Conservation (phyloP, 2,888 invertebrate species). For the Caenorhabditis zanzibari region DNA sequence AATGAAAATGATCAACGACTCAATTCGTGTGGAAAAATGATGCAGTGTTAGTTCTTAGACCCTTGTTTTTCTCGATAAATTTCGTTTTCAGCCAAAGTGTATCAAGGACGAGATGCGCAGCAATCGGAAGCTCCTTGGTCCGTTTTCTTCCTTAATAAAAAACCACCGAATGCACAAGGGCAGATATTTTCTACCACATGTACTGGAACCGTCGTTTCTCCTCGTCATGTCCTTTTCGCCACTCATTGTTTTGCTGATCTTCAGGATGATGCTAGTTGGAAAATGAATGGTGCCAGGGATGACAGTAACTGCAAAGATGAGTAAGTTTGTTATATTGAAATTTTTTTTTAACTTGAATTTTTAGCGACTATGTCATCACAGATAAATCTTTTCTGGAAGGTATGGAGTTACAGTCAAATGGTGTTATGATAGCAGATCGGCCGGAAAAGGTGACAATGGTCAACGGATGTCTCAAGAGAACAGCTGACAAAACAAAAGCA, state of each 20-base stretch:
- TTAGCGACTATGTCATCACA: constrained; percentile 11
- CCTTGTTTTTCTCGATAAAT: neutral
- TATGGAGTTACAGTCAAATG: neutral
- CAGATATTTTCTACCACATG: neutral
- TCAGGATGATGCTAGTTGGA: neutral
- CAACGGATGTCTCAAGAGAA: constrained; percentile 13
- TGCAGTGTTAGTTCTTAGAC: constrained; percentile 3
- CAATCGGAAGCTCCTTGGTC: constrained; percentile 44
- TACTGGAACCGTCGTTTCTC: constrained; percentile 37
- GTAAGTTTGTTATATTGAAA: neutral
- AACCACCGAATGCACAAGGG: neutral
- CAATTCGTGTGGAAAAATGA: constrained; percentile 13
- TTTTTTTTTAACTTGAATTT: neutral
- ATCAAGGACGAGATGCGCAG: neutral
- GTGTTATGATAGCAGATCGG: neutral
- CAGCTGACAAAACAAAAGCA: neutral
- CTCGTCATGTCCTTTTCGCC: constrained; percentile 36
- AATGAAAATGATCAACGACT: constrained; percentile 29
- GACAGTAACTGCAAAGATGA: constrained; percentile 12
- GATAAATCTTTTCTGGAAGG: neutral
- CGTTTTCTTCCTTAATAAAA: neutral
- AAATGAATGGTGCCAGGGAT: neutral
- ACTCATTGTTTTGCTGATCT: constrained; percentile 33
- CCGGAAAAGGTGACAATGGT: constrained; percentile 30
- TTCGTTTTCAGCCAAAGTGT: constrained; percentile 32